Percentiles rank a stretch among this genome's conserved stretches.
Conservation (phyloP, 2,113 vertebrate genomes). For the Bubo bubo region DNA sequence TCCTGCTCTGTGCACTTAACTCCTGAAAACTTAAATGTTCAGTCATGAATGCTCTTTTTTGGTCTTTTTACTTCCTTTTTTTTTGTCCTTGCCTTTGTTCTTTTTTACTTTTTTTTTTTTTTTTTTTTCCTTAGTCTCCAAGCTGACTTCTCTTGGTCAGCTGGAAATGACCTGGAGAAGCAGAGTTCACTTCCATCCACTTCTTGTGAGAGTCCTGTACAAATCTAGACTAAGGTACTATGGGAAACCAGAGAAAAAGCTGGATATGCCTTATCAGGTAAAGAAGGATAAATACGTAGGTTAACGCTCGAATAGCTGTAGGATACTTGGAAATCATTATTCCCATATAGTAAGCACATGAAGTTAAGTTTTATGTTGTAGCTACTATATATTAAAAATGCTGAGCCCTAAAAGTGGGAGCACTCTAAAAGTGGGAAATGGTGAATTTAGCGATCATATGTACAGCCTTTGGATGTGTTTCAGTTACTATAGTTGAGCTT, state of each 20-base stretch:
- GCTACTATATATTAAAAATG: neutral
- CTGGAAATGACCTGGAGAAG: constrained; percentile 80
- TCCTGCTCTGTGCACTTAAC: neutral
- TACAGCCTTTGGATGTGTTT: neutral
- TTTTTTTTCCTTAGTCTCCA: constrained; percentile 74
- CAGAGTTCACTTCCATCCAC: constrained; percentile 70
- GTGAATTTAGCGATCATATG: neutral
- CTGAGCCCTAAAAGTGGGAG: neutral
- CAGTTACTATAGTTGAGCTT: neutral
- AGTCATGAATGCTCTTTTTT: neutral
- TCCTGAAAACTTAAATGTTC: neutral
- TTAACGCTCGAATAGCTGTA: neutral
- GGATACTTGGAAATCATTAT: neutral
- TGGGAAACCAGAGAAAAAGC: constrained; percentile 82
- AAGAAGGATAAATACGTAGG: neutral
- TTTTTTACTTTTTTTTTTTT: neutral
- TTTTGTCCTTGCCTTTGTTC: neutral
- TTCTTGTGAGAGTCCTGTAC: constrained; percentile 88
- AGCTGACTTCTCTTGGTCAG: constrained; percentile 75
- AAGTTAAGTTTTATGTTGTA: neutral
- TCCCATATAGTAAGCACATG: neutral
- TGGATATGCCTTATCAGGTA: constrained; percentile 90
- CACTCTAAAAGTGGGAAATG: neutral
- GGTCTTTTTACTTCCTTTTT: neutral
- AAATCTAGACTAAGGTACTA: constrained; percentile 90